Conservation (phyloP, 2,888 invertebrate genomes). For the Drosophila anceps region DNA sequence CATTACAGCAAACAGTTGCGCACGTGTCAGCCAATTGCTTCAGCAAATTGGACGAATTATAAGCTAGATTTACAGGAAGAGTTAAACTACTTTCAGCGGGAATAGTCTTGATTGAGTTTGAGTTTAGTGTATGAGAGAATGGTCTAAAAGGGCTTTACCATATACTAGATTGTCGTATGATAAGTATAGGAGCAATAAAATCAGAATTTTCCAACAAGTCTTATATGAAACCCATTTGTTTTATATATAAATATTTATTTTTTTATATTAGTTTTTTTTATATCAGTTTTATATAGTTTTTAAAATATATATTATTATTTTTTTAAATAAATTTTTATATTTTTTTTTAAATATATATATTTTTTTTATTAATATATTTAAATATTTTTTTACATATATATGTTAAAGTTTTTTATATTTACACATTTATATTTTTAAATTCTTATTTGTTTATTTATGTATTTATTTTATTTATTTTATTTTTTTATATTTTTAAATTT, state of each 20-base stretch:
- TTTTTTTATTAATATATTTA: too few relatives aligned
- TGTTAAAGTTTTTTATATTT: neutral
- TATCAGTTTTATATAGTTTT: neutral
- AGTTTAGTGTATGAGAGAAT: neutral
- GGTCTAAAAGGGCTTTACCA: neutral
- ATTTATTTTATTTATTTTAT: neutral
- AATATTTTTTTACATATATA: neutral
- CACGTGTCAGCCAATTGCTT: slow-evolving; percentile 17
- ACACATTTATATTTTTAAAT: neutral
- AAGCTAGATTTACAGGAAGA: neutral
- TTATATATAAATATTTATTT: neutral
- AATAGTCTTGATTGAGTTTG: neutral
- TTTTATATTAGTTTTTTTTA: too few relatives aligned
- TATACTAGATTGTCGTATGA: neutral
- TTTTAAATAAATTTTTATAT: neutral
- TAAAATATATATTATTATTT: neutral
- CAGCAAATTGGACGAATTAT: slow-evolving; percentile 14
- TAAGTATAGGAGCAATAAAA: neutral
- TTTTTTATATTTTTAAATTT: too few relatives aligned
- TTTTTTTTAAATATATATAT: neutral
- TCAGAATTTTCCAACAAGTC: neutral
- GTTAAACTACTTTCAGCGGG: neutral
- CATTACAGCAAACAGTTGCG: slow-evolving; percentile 6
- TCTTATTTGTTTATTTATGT: neutral
- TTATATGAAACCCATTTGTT: neutral